A percentile compares a stretch with the other conserved stretches of the same genome.
Evolutionary conservation across 2,888 invertebrate genomes (phyloP).

Genomic region (Dastarcus helophoroides): DNA sequence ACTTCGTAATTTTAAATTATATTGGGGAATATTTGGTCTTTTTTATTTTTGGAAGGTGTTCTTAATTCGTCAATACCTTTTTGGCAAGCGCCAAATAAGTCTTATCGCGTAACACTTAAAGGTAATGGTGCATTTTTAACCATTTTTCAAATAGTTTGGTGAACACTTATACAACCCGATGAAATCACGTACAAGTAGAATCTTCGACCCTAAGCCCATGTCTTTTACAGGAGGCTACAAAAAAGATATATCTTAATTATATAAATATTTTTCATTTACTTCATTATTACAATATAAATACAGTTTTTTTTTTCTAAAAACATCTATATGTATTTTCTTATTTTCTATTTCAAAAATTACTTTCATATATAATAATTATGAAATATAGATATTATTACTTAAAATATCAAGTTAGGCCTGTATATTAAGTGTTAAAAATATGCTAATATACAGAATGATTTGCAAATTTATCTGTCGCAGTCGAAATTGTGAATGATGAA

Average conservation of each 20-base stretch:
- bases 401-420: constrained; percentile 40
- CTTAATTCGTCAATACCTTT: too few species aligned
- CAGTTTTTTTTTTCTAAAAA: constrained; percentile 36
- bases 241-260: constrained; percentile 35
- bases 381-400: constrained; percentile 40
- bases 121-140: too few species aligned
- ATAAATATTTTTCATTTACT: constrained; percentile 35
- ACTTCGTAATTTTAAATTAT: too few species aligned
- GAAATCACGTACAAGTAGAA: constrained; percentile 31
- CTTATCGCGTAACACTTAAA: too few species aligned
- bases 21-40: too few species aligned
- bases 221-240: constrained; percentile 39
- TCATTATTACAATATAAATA: constrained; percentile 35
- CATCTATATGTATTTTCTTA: constrained; percentile 35
- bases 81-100: too few species aligned
- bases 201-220: constrained; percentile 37
- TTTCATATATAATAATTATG: constrained; percentile 36
- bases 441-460: constrained; percentile 40
- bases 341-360: constrained; percentile 36
- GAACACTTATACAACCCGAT: constrained; percentile 21
- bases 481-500: constrained; percentile 30
- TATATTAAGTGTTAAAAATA: constrained; percentile 41
- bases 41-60: too few species aligned
- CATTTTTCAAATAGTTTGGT: too few species aligned
- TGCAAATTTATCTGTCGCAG: too few species aligned